Conservation (phyloP, 2,797 vertebrate genomes). For the Anguilla megastoma region DNA sequence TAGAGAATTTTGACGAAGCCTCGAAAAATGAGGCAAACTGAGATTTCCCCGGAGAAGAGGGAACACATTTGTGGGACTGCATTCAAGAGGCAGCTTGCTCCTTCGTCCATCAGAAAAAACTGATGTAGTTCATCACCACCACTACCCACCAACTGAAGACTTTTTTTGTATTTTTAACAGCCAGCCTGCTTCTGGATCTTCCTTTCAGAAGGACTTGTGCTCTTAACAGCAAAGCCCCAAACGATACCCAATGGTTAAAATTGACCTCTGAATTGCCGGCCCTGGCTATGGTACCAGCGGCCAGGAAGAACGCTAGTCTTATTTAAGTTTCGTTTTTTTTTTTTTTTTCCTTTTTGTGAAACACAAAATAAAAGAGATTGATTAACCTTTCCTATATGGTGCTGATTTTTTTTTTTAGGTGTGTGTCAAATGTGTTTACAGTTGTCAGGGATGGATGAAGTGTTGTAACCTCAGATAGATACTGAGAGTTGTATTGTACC, state of each 20-base stretch:
- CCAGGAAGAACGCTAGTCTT: constrained; percentile 74
- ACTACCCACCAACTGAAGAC: constrained; percentile 63
- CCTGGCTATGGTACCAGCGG: constrained; percentile 63
- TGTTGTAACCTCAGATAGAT: background rate
- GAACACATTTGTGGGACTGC: constrained; percentile 79
- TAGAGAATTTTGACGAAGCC: constrained; percentile 96
- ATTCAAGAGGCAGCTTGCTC: constrained; percentile 78
- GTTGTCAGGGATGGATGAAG: background rate
- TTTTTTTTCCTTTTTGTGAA: constrained; percentile 75
- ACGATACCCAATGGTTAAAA: constrained; percentile 46
- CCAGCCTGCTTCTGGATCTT: constrained; percentile 80
- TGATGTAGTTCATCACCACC: constrained; percentile 52
- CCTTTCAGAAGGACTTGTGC: constrained; percentile 73
- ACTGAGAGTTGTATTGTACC: background rate
- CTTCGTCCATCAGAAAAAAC: constrained; percentile 66
- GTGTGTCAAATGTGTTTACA: background rate
- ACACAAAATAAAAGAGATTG: constrained; percentile 63
- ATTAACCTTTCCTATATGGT: constrained; percentile 65
- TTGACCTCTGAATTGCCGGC: constrained; percentile 51
- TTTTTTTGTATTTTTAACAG: constrained; percentile 84
- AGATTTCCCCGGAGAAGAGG: constrained; percentile 62
- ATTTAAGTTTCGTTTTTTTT: constrained; percentile 68
- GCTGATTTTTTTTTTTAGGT: constrained; percentile 49
- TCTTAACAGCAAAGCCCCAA: constrained; percentile 70
- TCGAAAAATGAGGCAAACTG: constrained; percentile 96